Evolutionary conservation across 2,113 vertebrate species (phyloP), one percentile per base, ranked within the genome.

Genomic region (Scytalopus superciliaris): DNA sequence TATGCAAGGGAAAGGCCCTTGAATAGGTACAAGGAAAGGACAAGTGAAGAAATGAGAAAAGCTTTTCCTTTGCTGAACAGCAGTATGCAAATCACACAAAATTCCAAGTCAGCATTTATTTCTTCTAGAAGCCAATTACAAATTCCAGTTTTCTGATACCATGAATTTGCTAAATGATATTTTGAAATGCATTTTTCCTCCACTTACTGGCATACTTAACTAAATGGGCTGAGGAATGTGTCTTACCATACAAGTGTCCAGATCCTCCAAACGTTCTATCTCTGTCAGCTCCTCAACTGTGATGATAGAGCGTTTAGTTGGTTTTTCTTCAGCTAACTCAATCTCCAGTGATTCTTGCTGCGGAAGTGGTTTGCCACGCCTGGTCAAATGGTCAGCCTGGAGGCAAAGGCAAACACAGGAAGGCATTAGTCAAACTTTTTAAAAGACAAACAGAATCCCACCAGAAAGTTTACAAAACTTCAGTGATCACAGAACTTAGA

Each of bases 211-310:
- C 3, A 11, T 22, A 23, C 17, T 67, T 49, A 59, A 33, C 9
- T 14, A 35, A 76, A 33, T 0, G 7, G 24, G 23, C 44, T 75
- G 27, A 55, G 75, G 39, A 78, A 45, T 28, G 73, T 39, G 60
- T 88, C 98, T 97, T 99, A 99, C 99, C 99, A 99, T 99, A 97
- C 99, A 99, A 3, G 99, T 98, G 80, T 99, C 99, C 73, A 99
- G 97, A 52, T 99, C 99, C 33, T 99, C 99, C 80, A 99, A 96
- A 76, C 98, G 98, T 91, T 99, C 99, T 30, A 98, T 98, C 95
- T 99, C 99, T 21, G 99, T 98, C 39, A 99, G 67, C 74, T 99
- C 99, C 37, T 98, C 98, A 13, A 97, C 95, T 0, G 96, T 97
- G 64, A 98, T 93, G 9, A 98, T 83, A 1, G 98, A 97, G 73